Percentiles rank a stretch among this genome's conserved stretches.
Conservation (phyloP, 2,797 vertebrate species). For the Falco columbarius region DNA sequence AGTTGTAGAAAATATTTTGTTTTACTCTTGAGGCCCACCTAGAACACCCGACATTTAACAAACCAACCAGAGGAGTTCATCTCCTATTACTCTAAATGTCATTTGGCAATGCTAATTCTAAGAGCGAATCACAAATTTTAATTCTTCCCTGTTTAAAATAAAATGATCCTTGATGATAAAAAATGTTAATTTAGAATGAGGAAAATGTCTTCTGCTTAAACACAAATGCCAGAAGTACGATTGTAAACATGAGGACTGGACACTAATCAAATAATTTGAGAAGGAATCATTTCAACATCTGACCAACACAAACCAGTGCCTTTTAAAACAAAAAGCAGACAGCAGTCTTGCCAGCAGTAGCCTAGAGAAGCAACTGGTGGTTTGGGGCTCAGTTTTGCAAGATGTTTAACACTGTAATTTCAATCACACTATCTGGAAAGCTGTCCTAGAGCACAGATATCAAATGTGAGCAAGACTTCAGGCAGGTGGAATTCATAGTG, state of each 20-base stretch:
- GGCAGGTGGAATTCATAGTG: slow-evolving; percentile 55
- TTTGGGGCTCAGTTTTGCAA: neutral
- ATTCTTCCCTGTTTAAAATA: neutral
- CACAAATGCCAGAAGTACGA: neutral
- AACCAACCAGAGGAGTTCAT: neutral
- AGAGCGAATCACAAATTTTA: neutral
- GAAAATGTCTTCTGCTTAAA: neutral
- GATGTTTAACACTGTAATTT: neutral
- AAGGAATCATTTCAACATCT: neutral
- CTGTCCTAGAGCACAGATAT: neutral
- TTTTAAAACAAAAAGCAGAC: slow-evolving; percentile 37
- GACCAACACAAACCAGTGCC: neutral
- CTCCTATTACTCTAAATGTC: neutral
- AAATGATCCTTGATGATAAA: neutral
- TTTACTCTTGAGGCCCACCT: neutral
- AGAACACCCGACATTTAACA: neutral
- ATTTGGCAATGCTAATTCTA: neutral
- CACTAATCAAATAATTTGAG: neutral
- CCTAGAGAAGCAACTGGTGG: neutral
- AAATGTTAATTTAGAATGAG: slow-evolving; percentile 48
- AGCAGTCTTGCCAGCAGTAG: neutral
- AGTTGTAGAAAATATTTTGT: neutral
- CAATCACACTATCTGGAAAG: neutral
- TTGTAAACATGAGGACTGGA: slow-evolving; percentile 30
- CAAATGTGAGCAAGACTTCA: neutral